These are phyloP conservation scores for Triops cancriformis DNA, from an alignment of 1,140 invertebrate genomes.

Conservation along the genomic window DNA sequence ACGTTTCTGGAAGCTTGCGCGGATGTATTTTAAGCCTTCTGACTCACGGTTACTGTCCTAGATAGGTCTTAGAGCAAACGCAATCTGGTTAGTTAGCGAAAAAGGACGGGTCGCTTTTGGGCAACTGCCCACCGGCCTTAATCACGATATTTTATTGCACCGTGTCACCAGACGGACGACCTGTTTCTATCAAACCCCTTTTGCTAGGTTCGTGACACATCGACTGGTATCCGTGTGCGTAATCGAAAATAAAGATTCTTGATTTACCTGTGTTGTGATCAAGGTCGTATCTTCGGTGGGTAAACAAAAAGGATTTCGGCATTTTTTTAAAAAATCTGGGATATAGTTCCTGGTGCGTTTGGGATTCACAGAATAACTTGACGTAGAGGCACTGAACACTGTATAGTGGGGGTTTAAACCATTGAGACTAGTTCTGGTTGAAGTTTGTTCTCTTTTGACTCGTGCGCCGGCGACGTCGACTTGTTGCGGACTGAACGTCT, in stretches of 20 bases:
- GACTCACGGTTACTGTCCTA: not conserved
- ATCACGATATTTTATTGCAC: not conserved
- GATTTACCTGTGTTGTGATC: slow-evolving; percentile 40
- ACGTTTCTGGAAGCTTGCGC: not conserved
- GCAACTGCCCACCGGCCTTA: not conserved
- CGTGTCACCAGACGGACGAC: not conserved
- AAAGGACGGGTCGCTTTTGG: not conserved
- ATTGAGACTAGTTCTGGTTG: not conserved
- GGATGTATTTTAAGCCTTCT: slow-evolving; percentile 2
- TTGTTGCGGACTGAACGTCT: slow-evolving; percentile 4
- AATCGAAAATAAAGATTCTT: slow-evolving; percentile 32
- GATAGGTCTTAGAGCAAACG: not conserved
- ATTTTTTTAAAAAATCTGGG: slow-evolving; percentile 36
- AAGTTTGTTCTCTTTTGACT: not conserved
- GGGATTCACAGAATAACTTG: not conserved
- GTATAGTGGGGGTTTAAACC: not conserved
- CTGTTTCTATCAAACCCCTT: not conserved
- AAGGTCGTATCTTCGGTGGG: slow-evolving; percentile 47
- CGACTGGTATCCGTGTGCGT: not conserved
- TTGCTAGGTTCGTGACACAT: no score
- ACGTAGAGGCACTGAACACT: not conserved
- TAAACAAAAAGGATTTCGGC: slow-evolving; percentile 50
- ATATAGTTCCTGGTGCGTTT: not conserved
- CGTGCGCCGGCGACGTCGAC: not conserved
- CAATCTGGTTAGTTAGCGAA: not conserved